phyloP scores from a whole-genome alignment of 2,113 vertebrate genomes.

The Mustela nigripes region DNA sequence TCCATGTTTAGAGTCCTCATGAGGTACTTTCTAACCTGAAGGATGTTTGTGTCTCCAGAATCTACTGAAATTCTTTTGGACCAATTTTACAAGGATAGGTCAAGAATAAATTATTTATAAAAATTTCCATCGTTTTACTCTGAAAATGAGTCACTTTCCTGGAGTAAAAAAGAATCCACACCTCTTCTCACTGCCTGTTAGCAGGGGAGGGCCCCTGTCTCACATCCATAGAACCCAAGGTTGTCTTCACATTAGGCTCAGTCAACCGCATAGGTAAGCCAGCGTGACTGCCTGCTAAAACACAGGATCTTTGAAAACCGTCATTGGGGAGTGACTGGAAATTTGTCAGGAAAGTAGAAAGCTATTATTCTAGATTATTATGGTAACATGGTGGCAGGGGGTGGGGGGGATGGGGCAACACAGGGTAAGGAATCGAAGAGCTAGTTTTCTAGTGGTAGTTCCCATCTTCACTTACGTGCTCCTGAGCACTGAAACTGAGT shows the following conservation, averaged over 20 bases:
- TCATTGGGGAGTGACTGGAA: slow-evolving; percentile 11
- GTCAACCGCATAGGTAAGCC: neutral
- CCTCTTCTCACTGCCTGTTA: neutral
- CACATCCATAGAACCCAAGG: neutral
- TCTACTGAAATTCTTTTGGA: neutral
- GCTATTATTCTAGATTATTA: slow-evolving; percentile 42
- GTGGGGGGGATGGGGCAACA: fast-evolving
- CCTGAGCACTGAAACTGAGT: neutral
- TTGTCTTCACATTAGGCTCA: neutral
- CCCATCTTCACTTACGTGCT: neutral
- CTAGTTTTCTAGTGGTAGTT: neutral
- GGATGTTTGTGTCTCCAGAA: neutral
- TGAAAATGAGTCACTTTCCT: slow-evolving; percentile 57
- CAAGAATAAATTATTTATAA: slow-evolving; percentile 14
- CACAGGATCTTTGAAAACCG: slow-evolving; percentile 42
- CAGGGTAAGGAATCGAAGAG: slow-evolving; percentile 36
- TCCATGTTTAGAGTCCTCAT: fast-evolving
- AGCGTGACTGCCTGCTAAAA: neutral
- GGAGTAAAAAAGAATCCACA: slow-evolving; percentile 30
- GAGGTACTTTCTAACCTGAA: neutral
- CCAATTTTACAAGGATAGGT: neutral
- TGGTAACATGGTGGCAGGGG: neutral
- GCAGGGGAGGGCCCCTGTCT: neutral
- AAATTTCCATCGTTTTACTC: slow-evolving; percentile 18
- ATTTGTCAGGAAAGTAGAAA: slow-evolving; percentile 35